These are phyloP conservation scores for Drosophila maculinotata DNA, from an alignment of 2,888 invertebrate genomes.

Conservation along the genomic window DNA sequence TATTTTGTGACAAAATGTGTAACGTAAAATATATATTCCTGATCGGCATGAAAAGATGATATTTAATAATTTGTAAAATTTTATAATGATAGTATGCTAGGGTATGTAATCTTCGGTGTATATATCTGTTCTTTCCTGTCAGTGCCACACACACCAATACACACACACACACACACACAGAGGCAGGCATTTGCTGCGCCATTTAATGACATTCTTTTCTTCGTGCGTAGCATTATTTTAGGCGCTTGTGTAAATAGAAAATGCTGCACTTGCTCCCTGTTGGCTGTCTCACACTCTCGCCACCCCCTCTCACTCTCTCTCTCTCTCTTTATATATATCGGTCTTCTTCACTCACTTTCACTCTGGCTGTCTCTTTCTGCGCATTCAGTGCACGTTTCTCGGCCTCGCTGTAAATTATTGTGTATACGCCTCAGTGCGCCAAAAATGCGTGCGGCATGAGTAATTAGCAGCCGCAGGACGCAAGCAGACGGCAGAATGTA, in stretches of 20 bases:
- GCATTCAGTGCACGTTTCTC: slow-evolving; percentile 75
- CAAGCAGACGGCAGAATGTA: slow-evolving; percentile 3
- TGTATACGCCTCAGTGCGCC: slow-evolving; percentile 81
- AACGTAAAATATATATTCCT: no score
- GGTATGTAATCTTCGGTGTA: neutral
- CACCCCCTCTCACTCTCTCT: neutral
- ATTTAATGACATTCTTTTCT: slow-evolving; percentile 39
- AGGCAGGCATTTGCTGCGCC: slow-evolving; percentile 17
- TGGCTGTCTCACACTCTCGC: neutral
- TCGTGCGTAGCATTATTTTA: slow-evolving; percentile 35
- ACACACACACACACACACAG: neutral
- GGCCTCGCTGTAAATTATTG: slow-evolving; percentile 71
- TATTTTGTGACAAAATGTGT: neutral
- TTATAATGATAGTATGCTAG: neutral
- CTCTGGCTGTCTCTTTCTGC: slow-evolving; percentile 24
- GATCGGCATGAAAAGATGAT: no score
- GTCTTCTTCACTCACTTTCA: slow-evolving; percentile 1
- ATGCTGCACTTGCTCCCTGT: slow-evolving; percentile 25
- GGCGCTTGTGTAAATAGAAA: slow-evolving; percentile 34
- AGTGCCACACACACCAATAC: slow-evolving; percentile 30
- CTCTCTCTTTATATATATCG: neutral
- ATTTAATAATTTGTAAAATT: no score
- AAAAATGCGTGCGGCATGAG: slow-evolving; percentile 76
- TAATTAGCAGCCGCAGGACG: slow-evolving; percentile 64
- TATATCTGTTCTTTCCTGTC: slow-evolving; percentile 20